Percentiles rank a stretch among this genome's conserved stretches.
Evolutionary conservation across 2,113 vertebrate genomes (phyloP).

Genomic region (Mugil cephalus): DNA sequence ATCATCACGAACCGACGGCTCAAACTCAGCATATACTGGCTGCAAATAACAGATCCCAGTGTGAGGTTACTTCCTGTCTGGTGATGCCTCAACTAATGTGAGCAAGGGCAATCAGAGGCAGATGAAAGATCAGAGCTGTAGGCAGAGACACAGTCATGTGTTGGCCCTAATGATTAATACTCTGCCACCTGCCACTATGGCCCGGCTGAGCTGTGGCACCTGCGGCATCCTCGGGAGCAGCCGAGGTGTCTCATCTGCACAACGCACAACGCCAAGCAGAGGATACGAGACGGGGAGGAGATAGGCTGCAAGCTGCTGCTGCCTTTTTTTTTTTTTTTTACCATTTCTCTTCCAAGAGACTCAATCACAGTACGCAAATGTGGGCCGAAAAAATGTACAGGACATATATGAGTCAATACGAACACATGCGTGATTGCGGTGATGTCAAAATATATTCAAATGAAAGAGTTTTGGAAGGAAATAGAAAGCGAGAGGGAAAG

Average conservation of each 20-base stretch:
- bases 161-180: conserved; percentile 57
- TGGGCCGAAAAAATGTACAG: conserved; percentile 12
- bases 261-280: conserved; percentile 14
- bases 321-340: conserved; percentile 32
- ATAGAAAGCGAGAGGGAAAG: neutral
- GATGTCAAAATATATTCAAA: neutral
- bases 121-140: conserved; percentile 56
- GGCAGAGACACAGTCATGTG: conserved; percentile 35
- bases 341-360: conserved; percentile 26
- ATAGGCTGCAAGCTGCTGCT: conserved; percentile 38
- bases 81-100: conserved; percentile 54
- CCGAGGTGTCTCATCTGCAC: conserved; percentile 65
- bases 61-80: conserved; percentile 48
- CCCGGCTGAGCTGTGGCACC: conserved; percentile 47
- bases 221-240: conserved; percentile 52
- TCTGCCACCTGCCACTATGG: conserved; percentile 54
- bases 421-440: neutral
- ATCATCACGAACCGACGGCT: neutral
- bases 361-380: conserved; percentile 13
- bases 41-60: conserved; percentile 28
- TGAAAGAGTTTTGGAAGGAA: neutral
- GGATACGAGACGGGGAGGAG: conserved; percentile 34
- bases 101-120: conserved; percentile 62
- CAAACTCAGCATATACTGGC: neutral
- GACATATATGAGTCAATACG: neutral